These are phyloP conservation scores for Hydrocynus forskahlii DNA, from an alignment of 2,797 vertebrate species.

Conservation along the genomic window DNA sequence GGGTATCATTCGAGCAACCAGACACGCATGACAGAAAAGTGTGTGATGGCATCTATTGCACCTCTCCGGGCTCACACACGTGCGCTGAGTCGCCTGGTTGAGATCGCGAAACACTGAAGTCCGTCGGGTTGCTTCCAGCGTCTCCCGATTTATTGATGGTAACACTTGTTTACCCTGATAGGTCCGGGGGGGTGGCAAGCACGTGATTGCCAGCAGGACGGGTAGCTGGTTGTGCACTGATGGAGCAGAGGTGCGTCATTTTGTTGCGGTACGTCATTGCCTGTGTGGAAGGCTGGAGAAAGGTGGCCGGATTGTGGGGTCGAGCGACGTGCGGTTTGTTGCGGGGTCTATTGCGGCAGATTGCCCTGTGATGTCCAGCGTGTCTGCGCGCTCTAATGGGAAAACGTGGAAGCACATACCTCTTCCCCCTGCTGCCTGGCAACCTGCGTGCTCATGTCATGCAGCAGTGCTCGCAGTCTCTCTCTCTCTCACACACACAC, in stretches of 20 bases:
- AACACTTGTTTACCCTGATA: not conserved
- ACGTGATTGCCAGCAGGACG: not conserved
- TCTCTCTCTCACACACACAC: conserved; percentile 24
- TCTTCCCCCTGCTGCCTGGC: conserved; percentile 75
- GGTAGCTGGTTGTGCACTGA: conserved; percentile 8
- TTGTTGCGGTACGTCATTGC: conserved; percentile 12
- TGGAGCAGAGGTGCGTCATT: conserved; percentile 34
- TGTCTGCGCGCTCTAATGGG: conserved; percentile 64
- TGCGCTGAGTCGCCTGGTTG: not conserved
- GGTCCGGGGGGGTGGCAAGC: too few relatives aligned
- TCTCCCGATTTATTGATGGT: not conserved
- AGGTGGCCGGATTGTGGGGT: not conserved
- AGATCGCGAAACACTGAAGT: too few relatives aligned
- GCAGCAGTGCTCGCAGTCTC: conserved; percentile 54
- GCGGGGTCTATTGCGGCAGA: conserved; percentile 24
- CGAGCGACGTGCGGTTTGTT: not conserved
- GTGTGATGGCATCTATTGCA: conserved; percentile 30
- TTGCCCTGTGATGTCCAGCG: conserved; percentile 29
- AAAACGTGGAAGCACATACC: conserved; percentile 74
- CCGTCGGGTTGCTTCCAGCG: not conserved
- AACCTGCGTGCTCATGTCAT: conserved; percentile 72
- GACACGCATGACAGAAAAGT: conserved; percentile 14
- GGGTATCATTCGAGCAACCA: too few relatives aligned
- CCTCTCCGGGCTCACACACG: not conserved
- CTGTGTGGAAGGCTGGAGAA: too few relatives aligned